A percentile compares a stretch with the other conserved stretches of the same genome.
Evolutionary conservation across 1,140 invertebrate species (phyloP).

Genomic region (Drosophila simulans): DNA sequence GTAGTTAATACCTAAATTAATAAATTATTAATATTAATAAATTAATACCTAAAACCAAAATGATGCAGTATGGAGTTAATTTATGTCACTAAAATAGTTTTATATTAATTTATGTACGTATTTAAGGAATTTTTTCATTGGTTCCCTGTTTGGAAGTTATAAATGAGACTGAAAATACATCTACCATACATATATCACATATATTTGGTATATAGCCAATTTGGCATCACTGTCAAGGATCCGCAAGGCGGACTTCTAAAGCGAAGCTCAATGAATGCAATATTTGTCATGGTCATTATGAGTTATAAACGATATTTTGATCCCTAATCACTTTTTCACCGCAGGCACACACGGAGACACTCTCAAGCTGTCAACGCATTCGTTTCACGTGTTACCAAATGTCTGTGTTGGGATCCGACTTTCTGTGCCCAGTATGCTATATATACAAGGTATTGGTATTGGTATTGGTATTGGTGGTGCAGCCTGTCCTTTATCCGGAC

Average conservation of each 20-base stretch:
- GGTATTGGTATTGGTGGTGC: neutral
- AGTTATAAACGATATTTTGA: slow-evolving; percentile 82
- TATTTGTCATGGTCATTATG: slow-evolving; percentile 82
- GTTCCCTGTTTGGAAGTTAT: no score
- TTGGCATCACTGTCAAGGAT: neutral
- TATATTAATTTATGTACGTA: no score
- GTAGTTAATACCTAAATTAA: no score
- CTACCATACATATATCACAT: no score
- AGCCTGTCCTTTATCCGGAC: slow-evolving; percentile 9
- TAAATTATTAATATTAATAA: no score
- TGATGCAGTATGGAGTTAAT: no score
- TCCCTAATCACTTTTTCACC: slow-evolving; percentile 71
- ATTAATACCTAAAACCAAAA: no score
- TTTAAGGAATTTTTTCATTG: no score
- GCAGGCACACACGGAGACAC: slow-evolving; percentile 40
- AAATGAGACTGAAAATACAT: no score
- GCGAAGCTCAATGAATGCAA: slow-evolving; percentile 52
- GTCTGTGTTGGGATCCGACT: slow-evolving; percentile 47
- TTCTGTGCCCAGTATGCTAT: no score
- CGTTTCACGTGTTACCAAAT: slow-evolving; percentile 78
- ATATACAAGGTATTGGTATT: no score
- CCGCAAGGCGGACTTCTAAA: slow-evolving; percentile 10
- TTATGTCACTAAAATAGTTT: no score
- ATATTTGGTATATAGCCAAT: neutral
- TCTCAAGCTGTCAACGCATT: slow-evolving; percentile 78